These are phyloP conservation scores for Hyaena hyaena DNA, from an alignment of 2,113 vertebrate genomes.

Conservation along the genomic window DNA sequence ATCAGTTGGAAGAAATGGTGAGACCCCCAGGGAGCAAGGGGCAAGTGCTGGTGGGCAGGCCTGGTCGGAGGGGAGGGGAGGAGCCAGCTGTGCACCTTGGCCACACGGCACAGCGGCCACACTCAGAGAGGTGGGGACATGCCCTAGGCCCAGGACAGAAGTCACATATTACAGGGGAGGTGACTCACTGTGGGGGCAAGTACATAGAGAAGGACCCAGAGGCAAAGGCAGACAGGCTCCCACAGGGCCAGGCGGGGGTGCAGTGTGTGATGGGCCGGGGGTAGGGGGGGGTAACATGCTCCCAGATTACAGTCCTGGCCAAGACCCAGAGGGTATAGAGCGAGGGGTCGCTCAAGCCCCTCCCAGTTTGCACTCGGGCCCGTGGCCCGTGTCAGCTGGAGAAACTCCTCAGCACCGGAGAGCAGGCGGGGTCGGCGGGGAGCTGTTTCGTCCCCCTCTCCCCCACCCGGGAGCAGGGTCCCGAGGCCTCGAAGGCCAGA, in stretches of 20 bases:
- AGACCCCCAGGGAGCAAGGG: constrained; percentile 72
- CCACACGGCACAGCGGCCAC: fast-evolving
- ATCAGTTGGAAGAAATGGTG: constrained; percentile 98
- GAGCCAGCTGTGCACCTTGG: fast-evolving
- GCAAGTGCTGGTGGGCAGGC: fast-evolving
- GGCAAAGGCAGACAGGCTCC: neutral
- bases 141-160: neutral
- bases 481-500: fast-evolving
- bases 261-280: fast-evolving
- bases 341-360: fast-evolving
- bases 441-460: too few species aligned
- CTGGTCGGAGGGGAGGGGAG: fast-evolving
- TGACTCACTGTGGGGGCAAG: fast-evolving
- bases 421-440: neutral
- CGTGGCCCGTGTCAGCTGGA: fast-evolving
- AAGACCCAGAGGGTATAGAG: neutral
- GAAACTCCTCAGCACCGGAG: too few species aligned
- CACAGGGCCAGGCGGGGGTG: neutral
- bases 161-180: neutral
- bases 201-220: too few species aligned
- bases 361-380: neutral
- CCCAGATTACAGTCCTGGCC: neutral
- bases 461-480: fast-evolving
- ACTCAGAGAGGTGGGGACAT: neutral
- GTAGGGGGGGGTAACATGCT: too few species aligned